These are phyloP conservation scores for Ploceus nigricollis DNA, from an alignment of 2,113 vertebrate genomes.

Conservation along the genomic window DNA sequence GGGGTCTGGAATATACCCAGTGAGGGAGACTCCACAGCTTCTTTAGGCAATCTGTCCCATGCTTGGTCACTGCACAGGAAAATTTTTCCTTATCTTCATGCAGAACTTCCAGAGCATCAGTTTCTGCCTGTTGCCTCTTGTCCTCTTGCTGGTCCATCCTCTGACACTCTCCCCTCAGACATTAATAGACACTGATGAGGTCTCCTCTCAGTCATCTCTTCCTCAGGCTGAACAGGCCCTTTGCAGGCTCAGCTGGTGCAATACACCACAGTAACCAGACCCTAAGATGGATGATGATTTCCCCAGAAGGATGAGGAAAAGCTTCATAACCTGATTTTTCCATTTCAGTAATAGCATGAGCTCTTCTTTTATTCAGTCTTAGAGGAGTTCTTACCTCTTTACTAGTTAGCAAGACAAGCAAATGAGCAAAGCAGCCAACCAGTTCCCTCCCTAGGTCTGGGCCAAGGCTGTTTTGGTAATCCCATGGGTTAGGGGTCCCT, in stretches of 20 bases:
- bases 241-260: neutral
- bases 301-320: neutral
- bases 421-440: neutral
- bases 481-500: accelerated
- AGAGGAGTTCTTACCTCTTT: neutral
- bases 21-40: neutral
- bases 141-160: neutral
- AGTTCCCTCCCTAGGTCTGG: neutral
- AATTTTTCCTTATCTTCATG: neutral
- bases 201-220: neutral
- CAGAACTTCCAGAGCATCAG: neutral
- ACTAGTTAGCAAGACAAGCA: neutral
- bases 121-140: neutral
- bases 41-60: neutral
- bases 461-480: neutral
- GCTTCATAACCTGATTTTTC: neutral
- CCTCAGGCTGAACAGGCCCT: neutral
- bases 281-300: neutral
- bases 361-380: neutral
- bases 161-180: neutral
- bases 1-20: neutral
- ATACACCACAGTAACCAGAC: neutral
- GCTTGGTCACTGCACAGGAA: neutral
- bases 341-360: accelerated
- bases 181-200: no score